Percentiles rank a stretch among this genome's conserved stretches.
Conservation (phyloP, 2,113 vertebrate genomes). For the Protobothrops mucrosquamatus region DNA sequence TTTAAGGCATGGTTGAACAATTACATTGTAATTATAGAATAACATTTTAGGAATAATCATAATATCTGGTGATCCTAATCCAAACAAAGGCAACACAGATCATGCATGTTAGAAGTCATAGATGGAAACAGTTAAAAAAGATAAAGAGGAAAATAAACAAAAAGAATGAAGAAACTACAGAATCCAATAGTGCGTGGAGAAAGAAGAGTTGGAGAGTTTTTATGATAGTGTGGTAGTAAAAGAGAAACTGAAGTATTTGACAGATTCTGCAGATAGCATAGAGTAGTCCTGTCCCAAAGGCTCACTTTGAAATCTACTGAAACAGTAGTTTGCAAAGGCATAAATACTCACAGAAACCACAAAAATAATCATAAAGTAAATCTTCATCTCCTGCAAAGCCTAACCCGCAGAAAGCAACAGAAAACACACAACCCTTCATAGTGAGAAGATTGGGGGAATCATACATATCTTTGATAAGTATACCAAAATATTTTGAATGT, state of each 20-base stretch:
- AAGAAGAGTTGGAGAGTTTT: not conserved
- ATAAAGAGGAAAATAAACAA: not conserved
- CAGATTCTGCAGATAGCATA: not conserved
- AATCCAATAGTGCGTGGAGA: not conserved
- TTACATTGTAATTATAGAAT: not conserved
- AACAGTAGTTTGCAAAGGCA: not conserved
- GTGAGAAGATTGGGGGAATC: not conserved
- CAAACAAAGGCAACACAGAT: not conserved
- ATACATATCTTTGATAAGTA: not conserved
- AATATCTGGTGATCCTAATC: not conserved
- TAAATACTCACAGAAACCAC: not conserved
- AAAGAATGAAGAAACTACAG: not conserved
- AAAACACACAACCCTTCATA: not conserved
- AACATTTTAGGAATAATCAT: not conserved
- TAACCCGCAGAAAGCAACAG: not conserved
- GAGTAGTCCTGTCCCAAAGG: not conserved
- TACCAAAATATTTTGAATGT: not conserved
- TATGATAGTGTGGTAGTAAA: not conserved
- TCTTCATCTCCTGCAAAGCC: not conserved
- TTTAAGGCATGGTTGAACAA: not conserved
- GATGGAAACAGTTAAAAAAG: not conserved
- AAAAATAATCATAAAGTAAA: not conserved
- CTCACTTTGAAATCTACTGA: not conserved
- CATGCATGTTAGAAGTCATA: not conserved
- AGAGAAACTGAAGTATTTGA: not conserved